Evolutionary conservation across 2,888 invertebrate species (phyloP), one percentile per base, ranked within the genome.

Genomic region (Macropis europaea): DNA sequence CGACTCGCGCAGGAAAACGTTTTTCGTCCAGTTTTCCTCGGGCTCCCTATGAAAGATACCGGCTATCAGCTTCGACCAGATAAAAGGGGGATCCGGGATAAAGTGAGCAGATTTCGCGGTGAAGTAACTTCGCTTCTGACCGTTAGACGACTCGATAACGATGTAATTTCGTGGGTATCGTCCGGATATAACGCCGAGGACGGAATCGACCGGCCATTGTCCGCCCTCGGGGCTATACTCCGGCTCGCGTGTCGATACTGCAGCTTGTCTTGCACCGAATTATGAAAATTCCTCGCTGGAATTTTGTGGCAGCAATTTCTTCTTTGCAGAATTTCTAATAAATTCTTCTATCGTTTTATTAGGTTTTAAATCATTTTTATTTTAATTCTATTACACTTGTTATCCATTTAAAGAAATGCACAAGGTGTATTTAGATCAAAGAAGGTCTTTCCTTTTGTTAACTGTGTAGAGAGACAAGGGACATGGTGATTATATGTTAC

Each of bases 201-300:
- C 30, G 24, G 53, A 56, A 71, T 53, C 38, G 42, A 36, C 32
- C 24, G 40, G 38, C 24, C 40, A 61, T 76, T 73, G 59, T 64
- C 36, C 52, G 34, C 15, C 1, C 15, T 22, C 9, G 32, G 15
- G 36, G 32, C 13, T 74, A 60, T 67, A 64, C 48, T 56, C 19
- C 38, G 54, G 42, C 71, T 79, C 52, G 76, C 71, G 76, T 74
- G 73, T 11, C 34, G 43, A 47, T 67, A 63, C 63, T 57, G 63
- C 50, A 40, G 48, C 40, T 59, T 61, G 48, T 59, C 34, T 67
- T 24, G 15, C 32, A 5, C 9, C 17, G n/a, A 32, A 24, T 54
- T 40, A n/a, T 6, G 13, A 54, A 50, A 50, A 61, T 61, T 59
- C n/a, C 17, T 28, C 24, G n/a, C 7, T 15, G 36, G 38, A 32